Evolutionary conservation across 53 echinoderm and acorn worm species (phyloP).

Genomic region (Holothuria scabra): DNA sequence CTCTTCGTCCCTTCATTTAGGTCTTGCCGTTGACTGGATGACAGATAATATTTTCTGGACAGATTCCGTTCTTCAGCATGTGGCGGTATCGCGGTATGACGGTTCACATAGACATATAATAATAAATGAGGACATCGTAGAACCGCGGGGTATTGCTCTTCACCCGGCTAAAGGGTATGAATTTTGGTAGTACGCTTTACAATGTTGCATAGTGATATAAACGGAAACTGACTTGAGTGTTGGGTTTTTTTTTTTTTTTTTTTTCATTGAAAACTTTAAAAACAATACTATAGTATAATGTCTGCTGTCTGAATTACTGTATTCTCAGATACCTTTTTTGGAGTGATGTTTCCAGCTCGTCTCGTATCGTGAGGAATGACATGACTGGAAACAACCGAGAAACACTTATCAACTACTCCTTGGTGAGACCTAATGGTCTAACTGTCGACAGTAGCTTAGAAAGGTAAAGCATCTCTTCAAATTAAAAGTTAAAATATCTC

Average conservation of each 20-base stretch:
- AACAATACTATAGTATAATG: background rate
- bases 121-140: slow-evolving; percentile 19
- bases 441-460: background rate
- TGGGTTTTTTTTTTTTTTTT: too few species aligned
- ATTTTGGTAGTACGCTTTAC: background rate
- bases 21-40: slow-evolving; percentile 38
- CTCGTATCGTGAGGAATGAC: slow-evolving; percentile 12
- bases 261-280: background rate
- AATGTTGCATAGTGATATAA: background rate
- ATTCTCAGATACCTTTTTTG: slow-evolving; percentile 30
- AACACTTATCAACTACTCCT: slow-evolving; percentile 19
- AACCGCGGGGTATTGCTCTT: slow-evolving; percentile 31
- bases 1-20: background rate
- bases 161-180: slow-evolving; percentile 37
- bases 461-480: slow-evolving; percentile 9
- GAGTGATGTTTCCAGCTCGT: slow-evolving; percentile 20
- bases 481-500: background rate
- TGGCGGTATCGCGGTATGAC: slow-evolving; percentile 50
- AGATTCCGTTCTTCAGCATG: slow-evolving; percentile 33
- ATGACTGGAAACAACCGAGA: slow-evolving; percentile 24
- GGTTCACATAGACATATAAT: slow-evolving; percentile 39
- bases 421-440: slow-evolving; percentile 22
- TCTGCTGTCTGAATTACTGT: background rate
- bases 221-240: too few species aligned
- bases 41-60: slow-evolving; percentile 39